Evolutionary conservation across 2,888 invertebrate genomes (phyloP), one percentile per base, ranked within the genome.

Genomic region (Camponotus fellah): DNA sequence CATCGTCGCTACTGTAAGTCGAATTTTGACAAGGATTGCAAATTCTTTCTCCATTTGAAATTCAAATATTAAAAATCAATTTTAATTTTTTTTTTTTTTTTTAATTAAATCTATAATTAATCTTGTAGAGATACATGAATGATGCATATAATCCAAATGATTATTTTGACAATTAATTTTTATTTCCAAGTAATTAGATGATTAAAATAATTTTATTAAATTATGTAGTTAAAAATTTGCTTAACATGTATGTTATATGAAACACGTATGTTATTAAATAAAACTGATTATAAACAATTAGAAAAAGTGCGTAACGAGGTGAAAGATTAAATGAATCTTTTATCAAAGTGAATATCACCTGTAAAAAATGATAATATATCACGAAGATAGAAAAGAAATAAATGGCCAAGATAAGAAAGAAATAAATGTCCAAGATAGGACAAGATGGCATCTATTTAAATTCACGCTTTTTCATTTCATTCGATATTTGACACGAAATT

Each of bases 1-100:
- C 43, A 32, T 79, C 75, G 17, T 49, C 37, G 37, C 46, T 26
- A 74, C 46, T 46, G 37, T 46, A 74, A 87, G 82, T 69, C 62
- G 62, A 68, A n/a, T 77, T 40, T 64, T n/a, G 14, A 75, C 32
- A 77, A 43, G 74, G 49, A 74, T 79, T 71, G 21, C n/a, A 32
- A 6, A 49, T 5, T 49, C n/a, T 77, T 6, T 69, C 14, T 9
- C 14, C n/a, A 5, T 56, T 68, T 3, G 6, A 49, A 17, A 37
- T 40, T 69, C 21, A 14, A 4, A 14, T n/a, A 37, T 46, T 32
- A n/a, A 64, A 32, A 26, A 17, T 2, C 40, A 40, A 77, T 56
- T 68, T 66, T 14, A 43, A 69, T 21, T 5, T n/a, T 43, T 43
- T n/a, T n/a, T n/a, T n/a, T n/a, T n/a, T n/a, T n/a, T n/a, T n/a